These are phyloP conservation scores for Drosophila repleta DNA, from an alignment of 1,140 invertebrate species.

Conservation along the genomic window DNA sequence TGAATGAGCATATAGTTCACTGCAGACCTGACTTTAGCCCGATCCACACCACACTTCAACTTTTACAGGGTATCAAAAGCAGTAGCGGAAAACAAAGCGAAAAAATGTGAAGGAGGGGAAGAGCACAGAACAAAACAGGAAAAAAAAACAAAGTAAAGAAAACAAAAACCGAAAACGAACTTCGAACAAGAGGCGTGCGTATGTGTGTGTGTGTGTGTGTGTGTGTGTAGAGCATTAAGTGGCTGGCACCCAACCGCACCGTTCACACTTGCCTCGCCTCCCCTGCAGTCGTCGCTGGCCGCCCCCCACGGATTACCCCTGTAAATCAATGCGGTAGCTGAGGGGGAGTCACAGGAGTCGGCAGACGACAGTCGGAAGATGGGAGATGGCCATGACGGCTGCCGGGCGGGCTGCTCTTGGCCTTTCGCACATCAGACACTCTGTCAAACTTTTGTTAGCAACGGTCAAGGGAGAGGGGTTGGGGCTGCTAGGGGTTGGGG, in stretches of 20 bases:
- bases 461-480: constrained; percentile 10
- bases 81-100: constrained; percentile 11
- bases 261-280: not conserved
- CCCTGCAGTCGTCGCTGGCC: not conserved
- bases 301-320: constrained; percentile 2
- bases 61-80: constrained; percentile 24
- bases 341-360: not conserved
- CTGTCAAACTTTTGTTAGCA: constrained; percentile 77
- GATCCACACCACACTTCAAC: not conserved
- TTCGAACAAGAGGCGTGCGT: constrained; percentile 14
- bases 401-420: constrained; percentile 65
- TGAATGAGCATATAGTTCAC: too few species aligned
- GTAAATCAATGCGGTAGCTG: constrained; percentile 71
- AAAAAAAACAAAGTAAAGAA: constrained; percentile 14
- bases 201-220: constrained; percentile 21
- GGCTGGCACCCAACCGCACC: constrained; percentile 46
- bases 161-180: constrained; percentile 11
- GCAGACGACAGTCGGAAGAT: not conserved
- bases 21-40: not conserved
- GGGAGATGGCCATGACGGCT: constrained; percentile 46
- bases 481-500: too few species aligned
- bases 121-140: not conserved
- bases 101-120: not conserved
- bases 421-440: constrained; percentile 74
- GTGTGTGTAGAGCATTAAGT: constrained; percentile 70